Evolutionary conservation across 2,113 vertebrate genomes (phyloP).

Genomic region (Perognathus longimembris): DNA sequence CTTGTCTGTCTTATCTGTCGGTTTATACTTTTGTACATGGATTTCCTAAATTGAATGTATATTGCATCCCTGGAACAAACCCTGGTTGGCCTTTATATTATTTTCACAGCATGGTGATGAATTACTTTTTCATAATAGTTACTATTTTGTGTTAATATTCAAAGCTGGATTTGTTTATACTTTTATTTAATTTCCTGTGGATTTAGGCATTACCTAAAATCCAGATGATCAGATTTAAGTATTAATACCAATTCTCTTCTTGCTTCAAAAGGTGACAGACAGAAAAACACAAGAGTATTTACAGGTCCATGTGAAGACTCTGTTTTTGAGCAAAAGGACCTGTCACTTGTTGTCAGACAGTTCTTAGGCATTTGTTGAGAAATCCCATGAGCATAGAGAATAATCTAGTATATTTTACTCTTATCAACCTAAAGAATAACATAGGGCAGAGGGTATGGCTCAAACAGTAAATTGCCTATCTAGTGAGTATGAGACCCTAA

Average conservation of each 20-base stretch:
- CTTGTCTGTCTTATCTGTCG: too few species aligned
- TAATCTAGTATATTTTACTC: background rate
- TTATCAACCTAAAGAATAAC: background rate
- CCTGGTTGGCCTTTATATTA: background rate
- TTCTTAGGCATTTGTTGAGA: background rate
- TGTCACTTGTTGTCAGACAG: background rate
- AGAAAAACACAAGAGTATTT: too few species aligned
- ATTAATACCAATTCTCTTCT: background rate
- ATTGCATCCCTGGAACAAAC: background rate
- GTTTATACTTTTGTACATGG: background rate
- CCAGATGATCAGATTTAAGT: background rate
- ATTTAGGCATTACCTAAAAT: background rate
- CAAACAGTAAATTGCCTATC: too few species aligned
- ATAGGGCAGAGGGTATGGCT: too few species aligned
- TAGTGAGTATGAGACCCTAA: too few species aligned
- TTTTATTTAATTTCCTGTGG: background rate
- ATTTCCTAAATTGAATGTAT: background rate
- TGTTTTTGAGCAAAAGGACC: too few species aligned
- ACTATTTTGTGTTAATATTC: background rate
- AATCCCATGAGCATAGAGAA: background rate
- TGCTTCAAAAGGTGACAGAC: background rate
- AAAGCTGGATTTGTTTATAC: background rate
- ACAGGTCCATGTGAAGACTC: too few species aligned
- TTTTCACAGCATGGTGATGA: conserved; percentile 1
- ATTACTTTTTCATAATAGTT: background rate